A percentile compares a stretch with the other conserved stretches of the same genome.
These are phyloP conservation scores for Marmota monax DNA, from an alignment of 2,113 vertebrate genomes.

Conservation along the genomic window DNA sequence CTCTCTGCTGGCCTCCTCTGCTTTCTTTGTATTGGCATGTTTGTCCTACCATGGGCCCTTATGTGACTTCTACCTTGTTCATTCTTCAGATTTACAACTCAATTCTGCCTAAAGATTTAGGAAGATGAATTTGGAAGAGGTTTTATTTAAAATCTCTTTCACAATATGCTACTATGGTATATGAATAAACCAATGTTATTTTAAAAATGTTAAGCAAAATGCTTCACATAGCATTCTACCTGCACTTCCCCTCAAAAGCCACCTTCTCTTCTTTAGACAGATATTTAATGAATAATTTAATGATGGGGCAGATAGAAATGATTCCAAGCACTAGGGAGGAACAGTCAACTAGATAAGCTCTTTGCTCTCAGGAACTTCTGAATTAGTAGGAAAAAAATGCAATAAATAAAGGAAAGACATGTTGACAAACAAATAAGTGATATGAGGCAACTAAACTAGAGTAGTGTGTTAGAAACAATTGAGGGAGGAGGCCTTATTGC, in stretches of 20 bases:
- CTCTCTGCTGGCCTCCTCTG: neutral
- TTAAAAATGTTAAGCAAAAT: neutral
- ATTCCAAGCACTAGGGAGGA: neutral
- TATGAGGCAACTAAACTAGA: neutral
- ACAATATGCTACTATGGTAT: neutral
- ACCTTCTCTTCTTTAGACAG: conserved; percentile 23
- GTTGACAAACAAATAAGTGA: neutral
- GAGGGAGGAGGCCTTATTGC: neutral
- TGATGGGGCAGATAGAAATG: neutral
- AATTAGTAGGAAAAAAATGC: neutral
- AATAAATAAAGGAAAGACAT: neutral
- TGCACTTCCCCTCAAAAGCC: neutral
- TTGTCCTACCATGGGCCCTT: neutral
- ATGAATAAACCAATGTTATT: neutral
- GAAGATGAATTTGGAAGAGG: neutral
- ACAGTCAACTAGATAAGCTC: neutral
- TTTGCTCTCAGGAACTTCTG: neutral
- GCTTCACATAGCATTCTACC: neutral
- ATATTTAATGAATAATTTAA: conserved; percentile 44
- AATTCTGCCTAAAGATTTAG: neutral
- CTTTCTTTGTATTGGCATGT: neutral
- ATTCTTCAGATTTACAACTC: neutral
- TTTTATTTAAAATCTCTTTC: neutral
- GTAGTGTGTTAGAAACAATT: too few relatives aligned
- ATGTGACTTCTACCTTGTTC: neutral